A percentile compares a stretch with the other conserved stretches of the same genome.
phyloP scores from a whole-genome alignment of 2,113 vertebrate genomes.

The Rhea pennata region DNA sequence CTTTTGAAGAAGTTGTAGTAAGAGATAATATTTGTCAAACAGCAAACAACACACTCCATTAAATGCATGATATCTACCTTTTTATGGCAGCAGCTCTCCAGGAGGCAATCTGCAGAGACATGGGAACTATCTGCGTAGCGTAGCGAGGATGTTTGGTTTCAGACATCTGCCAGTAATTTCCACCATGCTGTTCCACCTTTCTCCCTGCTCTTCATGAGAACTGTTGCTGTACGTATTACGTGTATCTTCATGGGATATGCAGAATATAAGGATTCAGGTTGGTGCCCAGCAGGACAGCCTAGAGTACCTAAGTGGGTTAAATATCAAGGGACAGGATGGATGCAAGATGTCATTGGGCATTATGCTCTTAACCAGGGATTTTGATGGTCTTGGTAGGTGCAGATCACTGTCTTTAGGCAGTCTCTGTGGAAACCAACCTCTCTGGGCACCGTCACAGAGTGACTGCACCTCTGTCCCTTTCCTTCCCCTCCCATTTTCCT shows the following conservation, averaged over 20 bases:
- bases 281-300: accelerated
- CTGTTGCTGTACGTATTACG: accelerated
- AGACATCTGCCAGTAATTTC: background rate
- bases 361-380: background rate
- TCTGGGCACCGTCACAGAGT: background rate
- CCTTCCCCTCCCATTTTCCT: background rate
- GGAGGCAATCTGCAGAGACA: background rate
- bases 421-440: background rate
- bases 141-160: background rate
- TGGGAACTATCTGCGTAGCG: background rate
- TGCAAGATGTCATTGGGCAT: background rate
- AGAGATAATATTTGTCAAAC: background rate
- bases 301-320: accelerated
- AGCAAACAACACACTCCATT: background rate
- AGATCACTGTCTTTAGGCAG: background rate
- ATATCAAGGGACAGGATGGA: background rate
- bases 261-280: accelerated
- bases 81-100: background rate
- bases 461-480: background rate
- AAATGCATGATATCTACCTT: background rate
- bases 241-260: accelerated
- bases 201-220: background rate
- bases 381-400: background rate
- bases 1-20: background rate
- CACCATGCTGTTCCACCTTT: background rate